Conservation (phyloP, 92 coral and sea anemone species). For the Umimayanthus chanpuru region DNA sequence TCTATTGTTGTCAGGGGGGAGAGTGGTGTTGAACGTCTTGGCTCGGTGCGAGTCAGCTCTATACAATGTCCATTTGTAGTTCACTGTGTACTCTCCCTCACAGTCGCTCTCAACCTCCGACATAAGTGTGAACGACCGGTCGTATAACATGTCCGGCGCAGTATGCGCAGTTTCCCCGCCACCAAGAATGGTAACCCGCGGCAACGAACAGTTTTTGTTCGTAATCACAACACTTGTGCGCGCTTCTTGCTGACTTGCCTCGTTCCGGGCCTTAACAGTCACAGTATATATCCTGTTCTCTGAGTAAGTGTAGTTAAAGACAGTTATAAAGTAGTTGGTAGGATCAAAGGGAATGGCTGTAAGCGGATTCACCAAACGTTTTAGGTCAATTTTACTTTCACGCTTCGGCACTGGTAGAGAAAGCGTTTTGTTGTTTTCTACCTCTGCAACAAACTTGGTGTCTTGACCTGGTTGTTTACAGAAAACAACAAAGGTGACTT, state of each 20-base stretch:
- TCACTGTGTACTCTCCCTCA: slow-evolving; percentile 36
- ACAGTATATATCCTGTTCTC: slow-evolving; percentile 54
- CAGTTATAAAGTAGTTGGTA: slow-evolving; percentile 55
- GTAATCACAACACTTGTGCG: slow-evolving; percentile 63
- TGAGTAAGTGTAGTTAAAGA: slow-evolving; percentile 56
- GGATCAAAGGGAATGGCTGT: slow-evolving; percentile 76
- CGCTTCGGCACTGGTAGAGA: slow-evolving; percentile 31
- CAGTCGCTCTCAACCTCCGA: slow-evolving; percentile 59
- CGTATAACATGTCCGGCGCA: slow-evolving; percentile 61
- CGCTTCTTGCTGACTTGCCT: slow-evolving; percentile 54
- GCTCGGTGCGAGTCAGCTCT: slow-evolving; percentile 57
- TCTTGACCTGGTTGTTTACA: slow-evolving; percentile 72
- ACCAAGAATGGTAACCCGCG: slow-evolving; percentile 65
- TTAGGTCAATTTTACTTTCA: slow-evolving; percentile 29
- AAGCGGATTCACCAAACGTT: slow-evolving; percentile 36
- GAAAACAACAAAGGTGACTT: slow-evolving; percentile 72
- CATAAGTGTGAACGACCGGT: slow-evolving; percentile 62
- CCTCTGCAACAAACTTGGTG: slow-evolving; percentile 66
- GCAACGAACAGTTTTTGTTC: slow-evolving; percentile 59
- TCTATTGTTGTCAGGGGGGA: slow-evolving; percentile 77
- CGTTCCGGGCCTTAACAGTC: slow-evolving; percentile 68
- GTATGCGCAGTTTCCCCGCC: slow-evolving; percentile 56
- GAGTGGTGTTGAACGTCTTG: slow-evolving; percentile 40
- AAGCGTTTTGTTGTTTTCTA: slow-evolving; percentile 48
- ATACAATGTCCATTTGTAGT: slow-evolving; percentile 73